Base-by-base conservation (phyloP, 2,113 vertebrate genomes). In the Zapus hudsonius region DNA sequence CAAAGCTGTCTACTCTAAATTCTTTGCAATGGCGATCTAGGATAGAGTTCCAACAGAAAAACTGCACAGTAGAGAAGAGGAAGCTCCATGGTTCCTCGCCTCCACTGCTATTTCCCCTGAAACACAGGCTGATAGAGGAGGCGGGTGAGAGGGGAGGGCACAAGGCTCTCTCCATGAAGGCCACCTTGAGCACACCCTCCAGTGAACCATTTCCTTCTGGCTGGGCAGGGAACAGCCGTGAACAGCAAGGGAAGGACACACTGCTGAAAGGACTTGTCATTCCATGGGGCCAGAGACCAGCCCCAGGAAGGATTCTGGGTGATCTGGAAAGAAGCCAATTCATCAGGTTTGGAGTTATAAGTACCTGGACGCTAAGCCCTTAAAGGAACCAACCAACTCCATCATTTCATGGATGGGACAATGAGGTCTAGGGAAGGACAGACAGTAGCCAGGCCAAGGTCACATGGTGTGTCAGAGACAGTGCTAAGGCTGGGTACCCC, bases 261-360 rank as follows among this genome's bases (percentile, higher is more conserved):
- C 15, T 59, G 11, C 42, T n/a, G 74, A 38, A 44, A 27, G 31
- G 47, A 6, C 29, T 44, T 79, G 64, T 55, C 79, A 66, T 70
- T 63, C 55, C 5, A 3, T 2, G 29, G 36, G 81, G 11, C 25
- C 69, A 73, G 16, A 10, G 20, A 66, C 63, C n/a, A 17, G 47
- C 61, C 36, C 72, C 79, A 40, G 23, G 31, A 36, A 88, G n/a
- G 44, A 76, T 36, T 74, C 83, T 83, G 70, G 25, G 52, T 64
- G 64, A 70, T 63, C 87, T 47, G 57, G 42, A 88, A 95, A 90
- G 79, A 94, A 38, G 19, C 17, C 25, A 25, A 38, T 63, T 55
- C 74, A 47, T 67, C n/a, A 38, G 55, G 87, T 83, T 76, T 95
- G 22, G 42, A 19, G 63, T 74, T 67, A 70, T 47, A 82, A 72